Percentiles rank a stretch among this genome's conserved stretches.
These are phyloP conservation scores for Resseliella maxima DNA, from an alignment of 2,888 invertebrate species.

Conservation along the genomic window DNA sequence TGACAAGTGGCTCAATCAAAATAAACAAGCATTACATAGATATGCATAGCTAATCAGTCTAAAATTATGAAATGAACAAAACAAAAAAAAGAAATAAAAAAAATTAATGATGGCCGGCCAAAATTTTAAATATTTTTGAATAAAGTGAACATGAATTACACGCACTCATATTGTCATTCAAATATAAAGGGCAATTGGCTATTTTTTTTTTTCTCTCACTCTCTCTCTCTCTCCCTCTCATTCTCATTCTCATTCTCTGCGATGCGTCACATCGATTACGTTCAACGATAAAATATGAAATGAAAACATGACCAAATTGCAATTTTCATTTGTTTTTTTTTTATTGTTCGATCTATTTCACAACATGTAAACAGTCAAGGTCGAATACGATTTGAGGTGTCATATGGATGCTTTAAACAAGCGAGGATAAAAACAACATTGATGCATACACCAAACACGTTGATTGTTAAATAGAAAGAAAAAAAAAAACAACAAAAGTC, in stretches of 20 bases:
- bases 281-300: conserved; percentile 4
- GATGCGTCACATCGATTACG: conserved; percentile 4
- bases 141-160: background rate
- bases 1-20: too few species aligned
- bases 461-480: background rate
- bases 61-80: too few species aligned
- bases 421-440: background rate
- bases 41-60: too few species aligned
- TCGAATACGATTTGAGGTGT: background rate
- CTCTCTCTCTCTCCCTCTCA: background rate
- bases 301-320: background rate
- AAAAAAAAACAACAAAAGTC: background rate
- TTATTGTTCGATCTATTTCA: too few species aligned
- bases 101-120: too few species aligned
- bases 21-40: too few species aligned
- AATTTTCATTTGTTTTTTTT: too few species aligned
- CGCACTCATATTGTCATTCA: background rate
- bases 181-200: too few species aligned
- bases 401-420: background rate
- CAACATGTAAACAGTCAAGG: conserved; percentile 10
- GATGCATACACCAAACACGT: background rate
- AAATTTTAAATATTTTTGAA: background rate
- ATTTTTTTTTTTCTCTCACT: too few species aligned
- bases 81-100: too few species aligned
- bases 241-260: background rate